phyloP scores from a whole-genome alignment of 2,797 vertebrate species.

The Neoniphon sammara region DNA sequence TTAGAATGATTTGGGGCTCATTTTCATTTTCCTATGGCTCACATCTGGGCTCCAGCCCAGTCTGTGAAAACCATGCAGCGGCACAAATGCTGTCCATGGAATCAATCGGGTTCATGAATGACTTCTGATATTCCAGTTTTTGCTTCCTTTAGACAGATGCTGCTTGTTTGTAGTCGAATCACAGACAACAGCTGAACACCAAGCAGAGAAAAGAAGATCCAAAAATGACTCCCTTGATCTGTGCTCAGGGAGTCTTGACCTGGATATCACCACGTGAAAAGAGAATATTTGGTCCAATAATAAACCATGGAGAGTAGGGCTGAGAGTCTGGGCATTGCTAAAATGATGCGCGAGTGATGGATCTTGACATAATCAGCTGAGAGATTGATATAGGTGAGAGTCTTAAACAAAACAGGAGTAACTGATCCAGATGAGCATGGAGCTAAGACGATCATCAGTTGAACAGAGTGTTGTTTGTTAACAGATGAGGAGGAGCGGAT shows the following conservation, averaged over 20 bases:
- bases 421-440: conserved; percentile 5
- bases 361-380: neutral
- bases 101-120: neutral
- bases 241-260: neutral
- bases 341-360: conserved; percentile 1
- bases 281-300: neutral
- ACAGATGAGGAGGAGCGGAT: neutral
- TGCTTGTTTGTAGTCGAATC: neutral
- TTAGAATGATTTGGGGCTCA: neutral
- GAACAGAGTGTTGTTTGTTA: neutral
- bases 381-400: neutral
- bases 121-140: conserved; percentile 8
- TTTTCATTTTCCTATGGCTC: neutral
- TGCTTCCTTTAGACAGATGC: neutral
- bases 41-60: neutral
- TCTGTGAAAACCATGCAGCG: conserved; percentile 23
- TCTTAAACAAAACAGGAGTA: neutral
- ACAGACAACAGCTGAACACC: conserved; percentile 6
- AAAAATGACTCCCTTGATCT: neutral
- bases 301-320: neutral
- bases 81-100: conserved; percentile 1
- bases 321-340: neutral
- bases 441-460: conserved; percentile 1
- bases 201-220: neutral
- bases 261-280: neutral